Conservation (phyloP, 2,113 vertebrate genomes). For the Hemiscyllium ocellatum region DNA sequence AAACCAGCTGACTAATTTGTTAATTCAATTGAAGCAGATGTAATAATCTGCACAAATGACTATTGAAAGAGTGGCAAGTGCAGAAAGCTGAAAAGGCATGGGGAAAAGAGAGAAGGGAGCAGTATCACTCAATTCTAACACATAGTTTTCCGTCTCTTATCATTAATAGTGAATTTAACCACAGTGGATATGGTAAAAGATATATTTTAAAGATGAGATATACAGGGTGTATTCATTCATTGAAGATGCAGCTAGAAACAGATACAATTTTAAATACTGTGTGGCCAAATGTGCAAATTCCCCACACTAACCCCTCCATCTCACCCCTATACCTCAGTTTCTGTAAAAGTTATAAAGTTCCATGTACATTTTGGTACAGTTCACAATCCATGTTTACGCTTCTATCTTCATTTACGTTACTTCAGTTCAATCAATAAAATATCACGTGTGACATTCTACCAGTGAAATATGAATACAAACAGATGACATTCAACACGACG, state of each 20-base stretch:
- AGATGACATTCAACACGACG: not conserved
- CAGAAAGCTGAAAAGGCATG: too few relatives aligned
- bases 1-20: not conserved
- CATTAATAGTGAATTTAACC: not conserved
- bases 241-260: not conserved
- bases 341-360: not conserved
- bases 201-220: not conserved
- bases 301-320: not conserved
- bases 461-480: not conserved
- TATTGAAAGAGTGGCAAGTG: not conserved
- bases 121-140: not conserved
- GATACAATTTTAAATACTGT: not conserved
- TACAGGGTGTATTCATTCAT: not conserved
- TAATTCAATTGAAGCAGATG: not conserved
- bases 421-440: not conserved
- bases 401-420: not conserved
- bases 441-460: not conserved
- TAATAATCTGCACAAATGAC: not conserved
- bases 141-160: too few relatives aligned
- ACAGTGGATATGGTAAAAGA: not conserved
- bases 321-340: not conserved
- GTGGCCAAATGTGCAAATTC: not conserved
- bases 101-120: not conserved
- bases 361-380: not conserved
- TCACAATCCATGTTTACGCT: not conserved